A percentile compares a stretch with the other conserved stretches of the same genome.
Evolutionary conservation across 2,888 invertebrate species (phyloP).

Genomic region (Ophion ventricosus): DNA sequence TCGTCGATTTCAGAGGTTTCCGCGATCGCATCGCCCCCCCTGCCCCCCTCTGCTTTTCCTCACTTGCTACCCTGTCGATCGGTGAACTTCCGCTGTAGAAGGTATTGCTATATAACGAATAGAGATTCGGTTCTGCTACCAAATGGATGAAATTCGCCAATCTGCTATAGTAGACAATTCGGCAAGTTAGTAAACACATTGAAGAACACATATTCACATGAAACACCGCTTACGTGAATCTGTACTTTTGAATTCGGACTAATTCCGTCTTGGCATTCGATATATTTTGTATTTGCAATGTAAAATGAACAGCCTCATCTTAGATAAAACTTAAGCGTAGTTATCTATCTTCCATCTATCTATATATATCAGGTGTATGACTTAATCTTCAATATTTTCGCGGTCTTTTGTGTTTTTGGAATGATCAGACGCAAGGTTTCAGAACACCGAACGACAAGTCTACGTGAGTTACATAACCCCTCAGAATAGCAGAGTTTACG

Average conservation of each 20-base stretch:
- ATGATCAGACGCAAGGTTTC: too few relatives aligned
- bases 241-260: neutral
- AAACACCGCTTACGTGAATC: neutral
- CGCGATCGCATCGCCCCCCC: conserved; percentile 41
- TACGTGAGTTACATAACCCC: too few relatives aligned
- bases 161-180: conserved; percentile 54
- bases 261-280: neutral
- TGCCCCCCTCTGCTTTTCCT: conserved; percentile 10
- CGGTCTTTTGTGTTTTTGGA: too few relatives aligned
- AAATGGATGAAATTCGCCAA: conserved; percentile 53
- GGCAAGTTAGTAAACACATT: conserved; percentile 54
- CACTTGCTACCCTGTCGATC: conserved; percentile 31
- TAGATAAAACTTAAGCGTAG: too few relatives aligned
- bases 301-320: too few relatives aligned
- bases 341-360: too few relatives aligned
- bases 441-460: too few relatives aligned
- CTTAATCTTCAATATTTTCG: too few relatives aligned
- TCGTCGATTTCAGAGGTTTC: conserved; percentile 68
- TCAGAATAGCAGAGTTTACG: too few relatives aligned
- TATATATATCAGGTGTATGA: too few relatives aligned
- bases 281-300: neutral
- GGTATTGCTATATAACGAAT: conserved; percentile 47
- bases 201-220: conserved; percentile 33
- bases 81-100: conserved; percentile 38
- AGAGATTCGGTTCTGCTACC: conserved; percentile 41